Conservation (phyloP, 2,888 invertebrate genomes). For the Caenorhabditis uteleia region DNA sequence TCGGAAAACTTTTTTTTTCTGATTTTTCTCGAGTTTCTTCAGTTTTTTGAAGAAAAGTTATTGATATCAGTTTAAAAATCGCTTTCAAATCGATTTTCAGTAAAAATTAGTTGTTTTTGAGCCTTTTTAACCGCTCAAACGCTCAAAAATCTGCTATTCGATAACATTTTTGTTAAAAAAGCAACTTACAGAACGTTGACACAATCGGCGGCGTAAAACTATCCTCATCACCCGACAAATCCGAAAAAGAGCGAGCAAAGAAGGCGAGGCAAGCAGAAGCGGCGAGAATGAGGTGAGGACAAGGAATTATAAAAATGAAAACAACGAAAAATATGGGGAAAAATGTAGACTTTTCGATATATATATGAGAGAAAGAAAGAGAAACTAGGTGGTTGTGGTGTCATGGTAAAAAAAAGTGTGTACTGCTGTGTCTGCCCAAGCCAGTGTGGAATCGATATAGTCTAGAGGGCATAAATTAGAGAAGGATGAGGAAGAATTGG, state of each 20-base stretch:
- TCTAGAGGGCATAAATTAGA: too few relatives aligned
- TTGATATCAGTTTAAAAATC: neutral
- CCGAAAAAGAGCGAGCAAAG: constrained; percentile 61
- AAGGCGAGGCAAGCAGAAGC: constrained; percentile 68
- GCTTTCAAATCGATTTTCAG: neutral
- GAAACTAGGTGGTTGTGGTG: too few relatives aligned
- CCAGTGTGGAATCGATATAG: too few relatives aligned
- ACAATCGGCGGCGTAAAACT: constrained; percentile 21
- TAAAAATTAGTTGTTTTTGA: neutral
- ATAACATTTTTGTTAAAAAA: neutral
- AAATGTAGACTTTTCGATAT: neutral
- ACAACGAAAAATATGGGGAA: neutral
- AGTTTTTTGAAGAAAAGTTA: too few relatives aligned
- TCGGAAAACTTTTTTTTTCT: too few relatives aligned
- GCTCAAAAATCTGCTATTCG: neutral
- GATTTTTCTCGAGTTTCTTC: too few relatives aligned
- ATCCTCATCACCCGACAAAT: constrained; percentile 45
- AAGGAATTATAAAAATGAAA: too few relatives aligned
- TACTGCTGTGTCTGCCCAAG: too few relatives aligned
- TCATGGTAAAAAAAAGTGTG: too few relatives aligned
- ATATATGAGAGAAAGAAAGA: too few relatives aligned
- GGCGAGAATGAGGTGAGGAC: constrained; percentile 64
- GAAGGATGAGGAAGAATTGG: too few relatives aligned
- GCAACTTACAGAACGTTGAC: constrained; percentile 9
- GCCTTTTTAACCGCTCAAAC: neutral